Evolutionary conservation across 2,888 invertebrate species (phyloP).

Genomic region (Toxonevra muliebris): DNA sequence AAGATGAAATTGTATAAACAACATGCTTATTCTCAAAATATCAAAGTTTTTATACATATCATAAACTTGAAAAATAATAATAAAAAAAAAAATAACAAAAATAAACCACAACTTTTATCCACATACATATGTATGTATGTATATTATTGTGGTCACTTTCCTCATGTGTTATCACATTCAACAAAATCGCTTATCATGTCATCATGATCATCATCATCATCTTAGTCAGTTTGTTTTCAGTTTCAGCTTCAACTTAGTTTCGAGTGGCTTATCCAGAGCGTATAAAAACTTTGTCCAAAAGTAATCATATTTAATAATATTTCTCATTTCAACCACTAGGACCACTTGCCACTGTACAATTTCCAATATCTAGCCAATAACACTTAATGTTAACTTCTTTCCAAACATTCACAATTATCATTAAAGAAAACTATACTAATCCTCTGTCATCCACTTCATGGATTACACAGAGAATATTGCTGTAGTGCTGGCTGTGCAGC

Average conservation of each 20-base stretch:
- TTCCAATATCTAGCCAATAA: constrained; percentile 24
- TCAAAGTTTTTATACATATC: too few relatives aligned
- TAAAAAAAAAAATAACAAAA: too few relatives aligned
- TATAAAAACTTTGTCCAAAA: background rate
- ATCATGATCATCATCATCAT: background rate
- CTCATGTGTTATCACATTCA: background rate
- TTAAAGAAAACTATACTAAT: background rate
- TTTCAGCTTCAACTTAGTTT: background rate
- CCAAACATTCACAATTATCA: constrained; percentile 33
- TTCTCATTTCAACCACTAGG: background rate
- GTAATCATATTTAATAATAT: constrained; percentile 3
- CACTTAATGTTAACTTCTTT: constrained; percentile 32
- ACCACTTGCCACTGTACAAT: constrained; percentile 10
- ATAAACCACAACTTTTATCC: background rate
- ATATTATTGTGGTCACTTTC: background rate
- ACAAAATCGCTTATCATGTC: background rate
- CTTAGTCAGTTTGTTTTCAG: background rate
- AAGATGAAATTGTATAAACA: too few relatives aligned
- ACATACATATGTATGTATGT: too few relatives aligned
- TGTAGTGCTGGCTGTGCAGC: too few relatives aligned
- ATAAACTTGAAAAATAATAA: too few relatives aligned
- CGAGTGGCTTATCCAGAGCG: background rate
- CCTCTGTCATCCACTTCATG: too few relatives aligned
- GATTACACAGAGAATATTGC: too few relatives aligned
- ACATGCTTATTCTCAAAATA: too few relatives aligned